These are phyloP conservation scores for Typhlichthys subterraneus DNA, from an alignment of 2,797 vertebrate genomes.

Conservation along the genomic window DNA sequence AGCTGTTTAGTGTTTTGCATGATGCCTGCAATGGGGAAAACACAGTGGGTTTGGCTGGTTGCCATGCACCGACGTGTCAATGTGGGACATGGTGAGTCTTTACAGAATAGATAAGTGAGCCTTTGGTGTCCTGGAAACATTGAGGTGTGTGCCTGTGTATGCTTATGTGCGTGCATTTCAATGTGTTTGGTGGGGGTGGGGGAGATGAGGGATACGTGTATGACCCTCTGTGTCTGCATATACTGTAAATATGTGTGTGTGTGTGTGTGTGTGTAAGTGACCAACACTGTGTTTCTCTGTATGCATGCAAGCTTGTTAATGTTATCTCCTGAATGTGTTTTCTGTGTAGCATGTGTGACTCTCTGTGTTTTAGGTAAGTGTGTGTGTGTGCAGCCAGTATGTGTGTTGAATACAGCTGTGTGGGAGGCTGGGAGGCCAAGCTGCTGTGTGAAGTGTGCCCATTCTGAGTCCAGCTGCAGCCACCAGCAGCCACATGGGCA, in stretches of 20 bases:
- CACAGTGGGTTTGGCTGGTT: constrained; percentile 69
- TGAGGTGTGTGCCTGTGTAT: constrained; percentile 49
- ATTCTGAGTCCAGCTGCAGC: constrained; percentile 62
- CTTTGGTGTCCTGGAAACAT: constrained; percentile 74
- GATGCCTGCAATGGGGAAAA: constrained; percentile 68
- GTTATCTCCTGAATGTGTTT: too few species aligned
- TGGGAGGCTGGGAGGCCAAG: constrained; percentile 10
- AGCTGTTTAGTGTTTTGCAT: constrained; percentile 72
- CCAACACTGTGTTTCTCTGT: constrained; percentile 18
- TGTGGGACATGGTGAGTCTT: constrained; percentile 74
- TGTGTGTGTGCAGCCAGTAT: constrained; percentile 22
- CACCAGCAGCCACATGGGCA: constrained; percentile 41
- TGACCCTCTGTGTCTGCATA: constrained; percentile 3
- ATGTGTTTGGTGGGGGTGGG: constrained; percentile 9
- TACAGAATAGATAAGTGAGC: constrained; percentile 76
- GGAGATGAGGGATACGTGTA: constrained; percentile 4
- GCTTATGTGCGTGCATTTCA: constrained; percentile 3
- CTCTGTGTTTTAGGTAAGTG: constrained; percentile 34
- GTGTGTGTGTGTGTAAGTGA: constrained; percentile 6
- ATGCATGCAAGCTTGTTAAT: neutral
- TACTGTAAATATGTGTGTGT: constrained; percentile 3
- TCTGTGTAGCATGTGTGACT: neutral
- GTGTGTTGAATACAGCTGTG: constrained; percentile 53
- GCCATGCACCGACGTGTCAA: constrained; percentile 69
- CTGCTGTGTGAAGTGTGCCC: constrained; percentile 59